Evolutionary conservation across 2,888 invertebrate genomes (phyloP).

Genomic region (Exephanes ischioxanthus): DNA sequence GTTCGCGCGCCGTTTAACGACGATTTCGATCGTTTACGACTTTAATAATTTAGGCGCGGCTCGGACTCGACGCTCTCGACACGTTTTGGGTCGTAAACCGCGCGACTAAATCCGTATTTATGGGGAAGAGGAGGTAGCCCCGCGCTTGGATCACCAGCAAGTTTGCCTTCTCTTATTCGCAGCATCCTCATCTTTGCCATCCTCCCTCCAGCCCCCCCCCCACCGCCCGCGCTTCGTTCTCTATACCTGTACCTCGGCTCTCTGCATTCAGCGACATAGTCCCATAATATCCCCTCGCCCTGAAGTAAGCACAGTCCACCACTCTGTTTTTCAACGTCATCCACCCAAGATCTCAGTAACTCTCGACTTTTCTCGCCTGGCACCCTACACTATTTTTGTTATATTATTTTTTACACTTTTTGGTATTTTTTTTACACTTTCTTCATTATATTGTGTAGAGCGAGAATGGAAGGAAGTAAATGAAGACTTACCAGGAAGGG

Average conservation of each 20-base stretch:
- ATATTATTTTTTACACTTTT: conserved; percentile 15
- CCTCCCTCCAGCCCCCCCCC: too few relatives aligned
- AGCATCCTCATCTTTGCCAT: conserved; percentile 53
- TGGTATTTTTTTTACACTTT: too few relatives aligned
- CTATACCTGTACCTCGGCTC: conserved; percentile 34
- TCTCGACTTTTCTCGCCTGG: conserved; percentile 24
- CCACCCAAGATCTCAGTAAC: conserved; percentile 24
- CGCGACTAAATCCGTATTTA: conserved; percentile 84
- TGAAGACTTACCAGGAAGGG: conserved; percentile 77
- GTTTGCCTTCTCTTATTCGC: conserved; percentile 56
- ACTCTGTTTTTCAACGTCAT: conserved; percentile 24
- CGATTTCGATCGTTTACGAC: conserved; percentile 85
- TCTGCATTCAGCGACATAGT: conserved; percentile 39
- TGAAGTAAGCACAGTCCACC: conserved; percentile 16
- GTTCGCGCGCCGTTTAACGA: conserved; percentile 83
- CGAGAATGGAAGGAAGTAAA: neutral
- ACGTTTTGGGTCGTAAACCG: conserved; percentile 84
- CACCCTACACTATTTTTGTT: conserved; percentile 24
- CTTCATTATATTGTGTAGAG: conserved; percentile 7
- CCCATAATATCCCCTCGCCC: conserved; percentile 3
- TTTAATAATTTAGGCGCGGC: conserved; percentile 84
- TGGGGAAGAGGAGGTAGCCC: conserved; percentile 80
- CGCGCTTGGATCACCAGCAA: conserved; percentile 68
- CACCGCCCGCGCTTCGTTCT: conserved; percentile 19
- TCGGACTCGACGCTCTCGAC: conserved; percentile 83